Evolutionary conservation across 2,113 vertebrate genomes (phyloP), one percentile per base, ranked within the genome.

Genomic region (Athene cunicularia): DNA sequence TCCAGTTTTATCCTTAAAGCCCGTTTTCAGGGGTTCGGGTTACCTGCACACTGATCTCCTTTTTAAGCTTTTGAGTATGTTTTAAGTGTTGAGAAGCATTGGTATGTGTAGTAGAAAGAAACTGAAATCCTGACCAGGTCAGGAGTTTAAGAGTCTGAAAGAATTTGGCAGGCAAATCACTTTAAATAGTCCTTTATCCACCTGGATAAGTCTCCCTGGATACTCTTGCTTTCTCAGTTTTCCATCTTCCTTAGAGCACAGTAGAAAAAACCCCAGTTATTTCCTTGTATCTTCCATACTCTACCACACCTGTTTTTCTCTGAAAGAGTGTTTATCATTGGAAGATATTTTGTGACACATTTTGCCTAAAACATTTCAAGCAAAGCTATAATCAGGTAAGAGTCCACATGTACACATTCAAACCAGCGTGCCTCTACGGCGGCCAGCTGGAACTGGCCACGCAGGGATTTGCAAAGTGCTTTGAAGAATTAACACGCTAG

Each of bases 381-480:
- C 6, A 50, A 50, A 56, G 17, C n/a, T 17, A 9, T 22, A 41
- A 41, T 59, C n/a, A 52, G 39, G 62, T 75, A 19, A 26, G 55
- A 9, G 37, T 66, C 71, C 64, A 8, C 47, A 41, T 4, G 45
- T 28, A 50, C 17, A 14, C 49, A 4, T 63, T 56, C 33, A 68
- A 76, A 56, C 7, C 45, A 24, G 17, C 1, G 0, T 16, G 71
- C 50, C 24, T 37, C n/a, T 32, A 12, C 35, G 77, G 70, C 12
- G 3, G 93, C 90, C 95, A 96, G 92, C 95, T 95, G 90, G 92
- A 96, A 94, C 9, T 0, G 90, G 43, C 43, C 86, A 59, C 5
- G 0, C 15, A 47, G 89, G 95, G 96, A 96, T 95, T 96, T 97
- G 59, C 86, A 82, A n/a, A 73, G 59, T 70, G 83, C 74, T 86